phyloP scores from a whole-genome alignment of 2,113 vertebrate genomes.

The Anoplopoma fimbria region DNA sequence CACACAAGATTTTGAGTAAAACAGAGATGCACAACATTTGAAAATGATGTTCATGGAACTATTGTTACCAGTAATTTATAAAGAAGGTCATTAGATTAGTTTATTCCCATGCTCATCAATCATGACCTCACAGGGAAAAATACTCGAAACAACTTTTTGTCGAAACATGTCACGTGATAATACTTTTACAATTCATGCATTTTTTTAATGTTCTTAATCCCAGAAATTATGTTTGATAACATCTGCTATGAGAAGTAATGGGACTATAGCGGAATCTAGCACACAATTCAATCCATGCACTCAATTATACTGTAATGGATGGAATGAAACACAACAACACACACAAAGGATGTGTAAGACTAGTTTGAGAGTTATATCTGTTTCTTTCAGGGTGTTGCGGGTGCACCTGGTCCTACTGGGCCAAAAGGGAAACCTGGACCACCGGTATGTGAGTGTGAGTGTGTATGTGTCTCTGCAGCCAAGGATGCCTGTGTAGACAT shows the following conservation, averaged over 20 bases:
- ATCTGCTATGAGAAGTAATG: neutral
- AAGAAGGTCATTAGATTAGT: neutral
- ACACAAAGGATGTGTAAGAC: neutral
- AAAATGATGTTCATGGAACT: neutral
- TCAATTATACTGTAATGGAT: neutral
- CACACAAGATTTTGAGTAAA: constrained; percentile 12
- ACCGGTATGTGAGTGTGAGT: constrained; percentile 84
- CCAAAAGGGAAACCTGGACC: constrained; percentile 92
- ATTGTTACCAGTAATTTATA: neutral
- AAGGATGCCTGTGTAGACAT: neutral
- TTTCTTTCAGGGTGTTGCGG: constrained; percentile 87
- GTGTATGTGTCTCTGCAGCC: constrained; percentile 28
- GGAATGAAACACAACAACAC: neutral
- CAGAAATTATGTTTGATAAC: neutral
- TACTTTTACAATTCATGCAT: neutral
- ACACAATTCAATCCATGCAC: neutral
- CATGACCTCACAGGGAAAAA: neutral
- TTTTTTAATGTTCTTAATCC: neutral
- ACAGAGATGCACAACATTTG: neutral
- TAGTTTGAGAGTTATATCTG: constrained; percentile 34
- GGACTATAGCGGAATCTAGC: neutral
- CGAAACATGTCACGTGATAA: neutral
- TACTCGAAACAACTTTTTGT: neutral
- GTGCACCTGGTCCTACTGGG: constrained; percentile 89
- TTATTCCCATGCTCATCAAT: neutral